These are phyloP conservation scores for Pholis gunnellus DNA, from an alignment of 2,113 vertebrate genomes.

Conservation along the genomic window DNA sequence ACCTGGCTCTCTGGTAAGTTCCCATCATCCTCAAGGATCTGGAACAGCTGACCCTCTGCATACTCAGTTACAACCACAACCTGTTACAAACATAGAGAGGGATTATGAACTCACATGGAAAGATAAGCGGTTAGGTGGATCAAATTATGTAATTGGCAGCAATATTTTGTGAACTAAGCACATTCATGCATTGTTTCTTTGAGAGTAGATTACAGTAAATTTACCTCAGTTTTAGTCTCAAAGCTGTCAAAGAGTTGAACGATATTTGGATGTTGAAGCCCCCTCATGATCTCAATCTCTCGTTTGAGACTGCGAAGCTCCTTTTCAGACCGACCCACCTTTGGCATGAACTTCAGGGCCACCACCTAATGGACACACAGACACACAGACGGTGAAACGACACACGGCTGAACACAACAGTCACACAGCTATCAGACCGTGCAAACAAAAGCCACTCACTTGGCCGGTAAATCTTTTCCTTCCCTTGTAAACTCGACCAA, in stretches of 20 bases:
- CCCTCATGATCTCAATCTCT: constrained; percentile 96
- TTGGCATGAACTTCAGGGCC: constrained; percentile 97
- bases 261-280: constrained; percentile 93
- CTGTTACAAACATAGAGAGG: constrained; percentile 74
- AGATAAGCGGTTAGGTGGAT: background rate
- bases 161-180: background rate
- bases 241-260: constrained; percentile 96
- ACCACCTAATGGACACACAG: constrained; percentile 86
- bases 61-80: constrained; percentile 98
- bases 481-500: constrained; percentile 94
- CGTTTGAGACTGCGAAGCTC: constrained; percentile 90
- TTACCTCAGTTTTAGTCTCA: constrained; percentile 93
- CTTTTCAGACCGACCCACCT: constrained; percentile 91
- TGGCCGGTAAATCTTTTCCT: constrained; percentile 89
- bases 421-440: background rate
- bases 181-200: background rate
- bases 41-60: constrained; percentile 95
- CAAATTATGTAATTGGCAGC: background rate
- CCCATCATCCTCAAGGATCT: constrained; percentile 95
- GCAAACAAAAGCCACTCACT: constrained; percentile 76
- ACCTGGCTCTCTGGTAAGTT: constrained; percentile 92
- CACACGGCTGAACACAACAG: background rate
- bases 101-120: background rate
- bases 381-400: background rate
- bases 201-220: background rate